Conservation (phyloP, 1,140 invertebrate genomes). For the Bursaphelenchus mucronatus region DNA sequence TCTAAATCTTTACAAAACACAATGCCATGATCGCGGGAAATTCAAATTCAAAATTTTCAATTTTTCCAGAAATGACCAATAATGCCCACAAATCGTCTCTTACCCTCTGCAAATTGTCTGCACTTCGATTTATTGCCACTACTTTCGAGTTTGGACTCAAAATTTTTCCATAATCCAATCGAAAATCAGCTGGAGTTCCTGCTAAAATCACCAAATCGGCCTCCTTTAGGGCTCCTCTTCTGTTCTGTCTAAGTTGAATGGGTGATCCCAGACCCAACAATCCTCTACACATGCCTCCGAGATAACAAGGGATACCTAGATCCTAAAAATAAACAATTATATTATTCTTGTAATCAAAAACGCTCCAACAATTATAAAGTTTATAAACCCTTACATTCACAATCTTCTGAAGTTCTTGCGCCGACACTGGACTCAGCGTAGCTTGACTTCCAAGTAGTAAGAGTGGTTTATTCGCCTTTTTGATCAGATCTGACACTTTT, state of each 20-base stretch:
- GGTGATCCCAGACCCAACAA: constrained; percentile 65
- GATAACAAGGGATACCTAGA: constrained; percentile 68
- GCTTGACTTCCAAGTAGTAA: constrained; percentile 69
- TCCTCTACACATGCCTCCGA: constrained; percentile 70
- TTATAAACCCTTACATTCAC: constrained; percentile 62
- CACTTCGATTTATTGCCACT: constrained; percentile 68
- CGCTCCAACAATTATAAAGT: constrained; percentile 6
- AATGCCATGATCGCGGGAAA: too few species aligned
- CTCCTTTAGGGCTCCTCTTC: constrained; percentile 68
- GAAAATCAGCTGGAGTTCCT: constrained; percentile 69
- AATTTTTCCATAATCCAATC: constrained; percentile 67
- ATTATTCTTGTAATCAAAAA: neutral
- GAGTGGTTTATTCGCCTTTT: constrained; percentile 65
- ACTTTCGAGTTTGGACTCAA: constrained; percentile 67
- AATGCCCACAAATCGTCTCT: neutral
- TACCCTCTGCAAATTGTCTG: constrained; percentile 66
- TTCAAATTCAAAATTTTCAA: too few species aligned
- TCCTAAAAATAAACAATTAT: constrained; percentile 65
- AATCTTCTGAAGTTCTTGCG: constrained; percentile 63
- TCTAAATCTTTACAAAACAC: too few species aligned
- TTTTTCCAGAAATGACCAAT: too few species aligned
- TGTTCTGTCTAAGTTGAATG: constrained; percentile 66
- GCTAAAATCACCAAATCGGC: constrained; percentile 69
- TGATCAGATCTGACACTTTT: constrained; percentile 64
- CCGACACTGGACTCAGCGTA: constrained; percentile 32